Base-by-base conservation (phyloP, 2,888 invertebrate genomes). In the Ennomos erosarius region DNA sequence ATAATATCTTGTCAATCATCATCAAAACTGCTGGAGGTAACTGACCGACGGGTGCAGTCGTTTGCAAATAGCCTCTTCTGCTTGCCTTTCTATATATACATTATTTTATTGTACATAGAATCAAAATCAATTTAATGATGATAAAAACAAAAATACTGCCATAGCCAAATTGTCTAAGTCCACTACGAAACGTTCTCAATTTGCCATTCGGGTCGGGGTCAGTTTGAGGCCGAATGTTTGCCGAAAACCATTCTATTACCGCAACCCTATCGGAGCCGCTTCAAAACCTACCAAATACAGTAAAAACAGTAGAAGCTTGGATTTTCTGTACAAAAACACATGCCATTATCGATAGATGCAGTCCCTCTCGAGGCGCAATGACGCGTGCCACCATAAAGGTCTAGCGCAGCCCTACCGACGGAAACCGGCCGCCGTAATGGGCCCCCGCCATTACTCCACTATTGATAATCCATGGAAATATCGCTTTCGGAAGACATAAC, bases 401-500 rank as follows among this genome's bases (percentile, higher is more conserved):
- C 85, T 85, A 59, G 85, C 81, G 78, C 82, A 81, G 78, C 78
- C 83, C 59, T 47, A 47, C 55, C 46, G 46, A 75, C 87, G 91
- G 91, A 92, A 87, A 90, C 90, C 88, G 88, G 79, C 85, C 84
- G 82, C 90, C 86, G 86, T 91, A 92, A 92, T 91, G 90, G 91
- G 78, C 86, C 87, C 84, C 85, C 87, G 82, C 91, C 90, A 91
- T 92, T 92, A 92, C 88, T 85, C 80, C 76, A 78, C 87, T 89
- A 92, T 91, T 91, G 91, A 92, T 91, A 91, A 90, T 91, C 88
- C 89, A 81, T 70, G 78, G 85, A 90, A 87, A 87, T 88, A 90
- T 90, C 74, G 90, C 83, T 64, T 75, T 72, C 90, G 91, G 91
- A 92, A 92, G 86, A 81, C 87, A 91, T 91, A 91, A 92, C 91